Evolutionary conservation across 2,113 vertebrate genomes (phyloP).

Genomic region (Gymnorhina tibicen): DNA sequence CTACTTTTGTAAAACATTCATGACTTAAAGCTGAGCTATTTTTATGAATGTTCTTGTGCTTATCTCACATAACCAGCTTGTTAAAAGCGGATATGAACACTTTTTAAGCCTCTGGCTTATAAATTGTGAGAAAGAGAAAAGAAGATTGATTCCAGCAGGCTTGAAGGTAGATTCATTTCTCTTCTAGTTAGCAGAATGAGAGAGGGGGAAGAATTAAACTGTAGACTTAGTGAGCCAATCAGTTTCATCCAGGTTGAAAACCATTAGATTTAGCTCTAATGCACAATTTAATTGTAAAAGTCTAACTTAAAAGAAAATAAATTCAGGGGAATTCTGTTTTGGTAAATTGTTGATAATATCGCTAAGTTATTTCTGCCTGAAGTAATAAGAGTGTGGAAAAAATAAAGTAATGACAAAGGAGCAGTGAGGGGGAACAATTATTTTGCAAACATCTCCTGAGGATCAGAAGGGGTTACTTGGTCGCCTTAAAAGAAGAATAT

Average conservation of each 20-base stretch:
- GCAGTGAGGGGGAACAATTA: not conserved
- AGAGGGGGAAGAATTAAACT: not conserved
- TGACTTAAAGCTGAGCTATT: slow-evolving; percentile 39
- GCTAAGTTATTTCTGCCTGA: not conserved
- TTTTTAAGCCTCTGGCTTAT: slow-evolving; percentile 44
- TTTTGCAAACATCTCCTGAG: not conserved
- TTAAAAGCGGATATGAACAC: slow-evolving; percentile 27
- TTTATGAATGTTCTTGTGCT: slow-evolving; percentile 38
- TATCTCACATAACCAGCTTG: slow-evolving; percentile 59
- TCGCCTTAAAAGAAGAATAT: not conserved
- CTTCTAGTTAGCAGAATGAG: not conserved
- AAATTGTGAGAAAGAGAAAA: slow-evolving; percentile 38
- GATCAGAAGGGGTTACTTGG: not conserved
- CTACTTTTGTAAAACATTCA: slow-evolving; percentile 1
- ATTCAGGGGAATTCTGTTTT: not conserved
- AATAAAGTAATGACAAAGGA: not conserved
- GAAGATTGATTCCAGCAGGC: slow-evolving; percentile 47
- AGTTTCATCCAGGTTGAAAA: not conserved
- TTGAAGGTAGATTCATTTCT: slow-evolving; percentile 27
- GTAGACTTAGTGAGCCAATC: not conserved
- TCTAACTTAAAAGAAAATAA: not conserved
- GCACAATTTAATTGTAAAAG: not conserved
- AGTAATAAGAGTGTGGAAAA: not conserved
- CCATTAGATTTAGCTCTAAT: not conserved
- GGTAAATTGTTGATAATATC: not conserved